Evolutionary conservation across 2,797 vertebrate genomes (phyloP).

Genomic region (Darevskia nairensis): DNA sequence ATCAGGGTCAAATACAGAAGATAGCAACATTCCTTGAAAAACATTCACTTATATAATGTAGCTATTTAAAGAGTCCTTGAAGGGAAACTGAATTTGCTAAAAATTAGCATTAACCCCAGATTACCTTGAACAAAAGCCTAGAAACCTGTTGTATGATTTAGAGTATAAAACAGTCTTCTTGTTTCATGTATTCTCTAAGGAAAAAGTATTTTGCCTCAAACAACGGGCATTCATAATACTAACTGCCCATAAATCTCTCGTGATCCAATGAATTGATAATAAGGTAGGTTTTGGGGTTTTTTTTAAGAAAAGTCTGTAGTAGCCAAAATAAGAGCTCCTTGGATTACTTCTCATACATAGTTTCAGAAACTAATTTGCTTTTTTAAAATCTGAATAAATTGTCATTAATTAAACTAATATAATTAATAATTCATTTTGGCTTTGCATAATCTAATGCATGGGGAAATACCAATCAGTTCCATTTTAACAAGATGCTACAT

Average conservation of each 20-base stretch:
- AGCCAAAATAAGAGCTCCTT: constrained; percentile 33
- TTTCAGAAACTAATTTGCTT: constrained; percentile 33
- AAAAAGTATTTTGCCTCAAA: constrained; percentile 72
- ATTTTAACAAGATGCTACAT: constrained; percentile 25
- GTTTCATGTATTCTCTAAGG: constrained; percentile 67
- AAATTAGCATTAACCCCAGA: constrained; percentile 70
- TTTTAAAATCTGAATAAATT: constrained; percentile 37
- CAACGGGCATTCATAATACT: constrained; percentile 63
- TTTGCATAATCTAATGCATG: background rate
- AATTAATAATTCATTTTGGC: background rate
- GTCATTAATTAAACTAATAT: constrained; percentile 37
- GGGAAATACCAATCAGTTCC: background rate
- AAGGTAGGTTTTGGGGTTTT: constrained; percentile 39
- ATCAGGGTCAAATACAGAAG: constrained; percentile 59
- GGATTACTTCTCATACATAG: constrained; percentile 44
- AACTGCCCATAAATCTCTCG: constrained; percentile 60
- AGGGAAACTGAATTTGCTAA: constrained; percentile 75
- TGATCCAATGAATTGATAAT: constrained; percentile 65
- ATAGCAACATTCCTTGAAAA: constrained; percentile 66
- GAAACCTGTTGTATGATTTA: constrained; percentile 74
- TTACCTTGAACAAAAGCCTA: constrained; percentile 70
- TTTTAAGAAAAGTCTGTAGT: background rate
- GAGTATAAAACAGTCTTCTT: constrained; percentile 69
- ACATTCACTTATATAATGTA: constrained; percentile 65
- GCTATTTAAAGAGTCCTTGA: constrained; percentile 68